phyloP scores from a whole-genome alignment of 2,888 invertebrate species.

The Agrotis puta region DNA sequence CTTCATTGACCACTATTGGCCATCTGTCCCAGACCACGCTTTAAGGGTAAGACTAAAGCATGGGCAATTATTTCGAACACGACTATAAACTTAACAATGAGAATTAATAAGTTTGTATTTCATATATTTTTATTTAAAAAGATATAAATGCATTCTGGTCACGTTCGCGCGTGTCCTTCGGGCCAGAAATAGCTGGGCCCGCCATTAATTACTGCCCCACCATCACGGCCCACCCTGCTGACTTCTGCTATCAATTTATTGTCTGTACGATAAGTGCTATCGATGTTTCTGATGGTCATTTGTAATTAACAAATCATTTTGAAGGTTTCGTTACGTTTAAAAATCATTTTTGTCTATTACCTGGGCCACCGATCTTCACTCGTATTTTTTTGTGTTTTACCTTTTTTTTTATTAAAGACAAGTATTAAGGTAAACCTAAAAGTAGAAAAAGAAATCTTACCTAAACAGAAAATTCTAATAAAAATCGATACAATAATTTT shows the following conservation, averaged over 20 bases:
- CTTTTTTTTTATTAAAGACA: too few relatives aligned
- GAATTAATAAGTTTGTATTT: slow-evolving; percentile 39
- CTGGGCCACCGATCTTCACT: too few relatives aligned
- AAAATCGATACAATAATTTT: too few relatives aligned
- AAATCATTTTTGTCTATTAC: background rate
- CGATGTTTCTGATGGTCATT: slow-evolving; percentile 54
- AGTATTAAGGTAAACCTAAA: too few relatives aligned
- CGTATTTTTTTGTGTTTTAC: too few relatives aligned
- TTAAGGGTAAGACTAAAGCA: slow-evolving; percentile 14
- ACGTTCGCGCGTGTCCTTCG: slow-evolving; percentile 76
- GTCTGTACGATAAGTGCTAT: slow-evolving; percentile 70
- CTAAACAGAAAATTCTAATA: too few relatives aligned
- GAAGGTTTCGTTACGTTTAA: background rate
- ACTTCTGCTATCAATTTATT: slow-evolving; percentile 78
- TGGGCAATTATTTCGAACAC: slow-evolving; percentile 27
- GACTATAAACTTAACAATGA: slow-evolving; percentile 36
- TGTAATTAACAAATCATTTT: slow-evolving; percentile 58
- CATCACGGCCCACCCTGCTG: slow-evolving; percentile 58
- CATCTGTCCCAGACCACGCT: too few relatives aligned
- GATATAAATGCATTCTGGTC: slow-evolving; percentile 69
- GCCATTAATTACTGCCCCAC: slow-evolving; percentile 78
- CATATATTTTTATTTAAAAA: slow-evolving; percentile 46
- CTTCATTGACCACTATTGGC: too few relatives aligned
- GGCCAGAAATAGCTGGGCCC: slow-evolving; percentile 75
- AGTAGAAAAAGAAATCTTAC: too few relatives aligned